Conservation (phyloP, 1,140 invertebrate species). For the Drosophila nasuta region DNA sequence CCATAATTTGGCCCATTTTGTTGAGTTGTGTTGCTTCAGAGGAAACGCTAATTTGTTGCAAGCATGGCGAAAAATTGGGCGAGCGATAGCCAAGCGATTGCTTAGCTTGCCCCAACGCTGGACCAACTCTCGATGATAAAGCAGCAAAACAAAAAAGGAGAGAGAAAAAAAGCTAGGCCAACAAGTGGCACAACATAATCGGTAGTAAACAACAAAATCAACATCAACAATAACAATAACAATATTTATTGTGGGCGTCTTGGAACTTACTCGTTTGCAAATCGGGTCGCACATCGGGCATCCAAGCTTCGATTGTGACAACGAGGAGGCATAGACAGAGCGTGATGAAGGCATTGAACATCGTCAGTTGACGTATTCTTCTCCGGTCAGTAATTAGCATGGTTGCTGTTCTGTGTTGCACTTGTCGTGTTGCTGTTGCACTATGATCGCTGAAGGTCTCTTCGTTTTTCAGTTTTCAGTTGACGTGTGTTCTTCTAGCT, state of each 20-base stretch:
- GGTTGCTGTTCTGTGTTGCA: slow-evolving; percentile 21
- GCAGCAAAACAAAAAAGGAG: slow-evolving; percentile 28
- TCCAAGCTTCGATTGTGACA: slow-evolving; percentile 60
- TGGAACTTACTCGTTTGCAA: slow-evolving; percentile 78
- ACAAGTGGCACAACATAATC: slow-evolving; percentile 56
- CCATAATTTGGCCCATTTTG: slow-evolving; percentile 33
- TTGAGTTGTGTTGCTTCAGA: slow-evolving; percentile 46
- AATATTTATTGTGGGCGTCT: slow-evolving; percentile 12
- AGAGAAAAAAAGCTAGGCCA: slow-evolving; percentile 45
- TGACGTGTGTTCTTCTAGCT: slow-evolving; percentile 30
- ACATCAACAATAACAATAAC: too few relatives aligned
- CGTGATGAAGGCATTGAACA: slow-evolving; percentile 16
- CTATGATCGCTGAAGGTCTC: slow-evolving; percentile 63
- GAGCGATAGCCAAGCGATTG: slow-evolving; percentile 58
- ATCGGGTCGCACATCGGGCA: slow-evolving; percentile 83
- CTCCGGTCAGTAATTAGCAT: slow-evolving; percentile 51
- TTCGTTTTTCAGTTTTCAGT: slow-evolving; percentile 18
- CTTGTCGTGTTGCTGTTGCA: slow-evolving; percentile 9
- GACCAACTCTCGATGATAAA: slow-evolving; percentile 65
- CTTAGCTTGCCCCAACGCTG: slow-evolving; percentile 9
- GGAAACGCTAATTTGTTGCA: slow-evolving; percentile 73
- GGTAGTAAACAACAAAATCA: slow-evolving; percentile 9
- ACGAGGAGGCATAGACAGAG: slow-evolving; percentile 18
- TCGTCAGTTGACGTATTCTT: slow-evolving; percentile 25
- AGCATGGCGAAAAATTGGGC: slow-evolving; percentile 73